Evolutionary conservation across 1,140 invertebrate species (phyloP).

Genomic region (Atta texana): DNA sequence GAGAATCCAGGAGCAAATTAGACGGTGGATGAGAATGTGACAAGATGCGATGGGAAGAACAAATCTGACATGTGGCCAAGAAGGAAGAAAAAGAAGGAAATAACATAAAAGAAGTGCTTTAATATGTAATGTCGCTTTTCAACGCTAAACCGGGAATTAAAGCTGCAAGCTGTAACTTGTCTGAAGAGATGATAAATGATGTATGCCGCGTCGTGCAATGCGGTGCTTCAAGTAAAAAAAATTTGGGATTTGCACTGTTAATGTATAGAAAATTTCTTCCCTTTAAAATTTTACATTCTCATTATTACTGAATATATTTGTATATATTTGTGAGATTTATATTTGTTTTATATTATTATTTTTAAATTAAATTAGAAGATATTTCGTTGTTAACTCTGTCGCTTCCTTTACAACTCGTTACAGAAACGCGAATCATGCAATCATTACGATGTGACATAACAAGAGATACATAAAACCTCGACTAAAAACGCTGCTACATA

Average conservation of each 20-base stretch:
- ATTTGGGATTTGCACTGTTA: conserved; percentile 12
- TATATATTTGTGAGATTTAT: background rate
- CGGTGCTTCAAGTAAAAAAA: background rate
- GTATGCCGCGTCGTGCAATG: conserved; percentile 21
- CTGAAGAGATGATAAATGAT: conserved; percentile 47
- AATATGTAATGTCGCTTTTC: conserved; percentile 12
- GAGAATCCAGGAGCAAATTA: conserved; percentile 41
- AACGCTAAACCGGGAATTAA: conserved; percentile 43
- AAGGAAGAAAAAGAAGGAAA: background rate
- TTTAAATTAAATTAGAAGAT: background rate
- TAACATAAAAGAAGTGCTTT: background rate
- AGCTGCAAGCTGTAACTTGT: conserved; percentile 24
- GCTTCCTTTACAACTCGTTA: conserved; percentile 21
- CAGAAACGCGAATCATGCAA: background rate
- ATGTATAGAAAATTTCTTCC: background rate
- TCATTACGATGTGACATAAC: conserved; percentile 7
- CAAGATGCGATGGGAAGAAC: background rate
- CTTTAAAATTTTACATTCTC: background rate
- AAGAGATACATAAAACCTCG: background rate
- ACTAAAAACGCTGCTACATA: background rate
- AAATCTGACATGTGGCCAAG: conserved; percentile 12
- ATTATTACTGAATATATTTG: background rate
- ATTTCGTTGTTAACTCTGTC: background rate
- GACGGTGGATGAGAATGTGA: background rate
- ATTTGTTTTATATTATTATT: background rate